These are phyloP conservation scores for Hemicentrotus pulcherrimus DNA, from an alignment of 35 echinoderm and acorn worm species.

Conservation along the genomic window DNA sequence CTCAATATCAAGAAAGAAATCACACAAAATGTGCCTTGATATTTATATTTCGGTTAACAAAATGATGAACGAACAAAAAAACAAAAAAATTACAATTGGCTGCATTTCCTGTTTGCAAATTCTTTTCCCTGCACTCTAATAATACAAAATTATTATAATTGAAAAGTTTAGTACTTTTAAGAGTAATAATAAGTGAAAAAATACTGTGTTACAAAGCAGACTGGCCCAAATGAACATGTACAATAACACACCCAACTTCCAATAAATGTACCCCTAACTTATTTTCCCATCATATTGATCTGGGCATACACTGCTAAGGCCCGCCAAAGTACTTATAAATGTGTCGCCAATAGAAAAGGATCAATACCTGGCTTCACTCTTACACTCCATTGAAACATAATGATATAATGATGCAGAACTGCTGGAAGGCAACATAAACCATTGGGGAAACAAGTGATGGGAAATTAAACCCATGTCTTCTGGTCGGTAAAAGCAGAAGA, in stretches of 20 bases:
- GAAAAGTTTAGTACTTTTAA: too few relatives aligned
- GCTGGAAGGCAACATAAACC: neutral
- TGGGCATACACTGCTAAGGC: neutral
- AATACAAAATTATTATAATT: too few relatives aligned
- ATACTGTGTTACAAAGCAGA: too few relatives aligned
- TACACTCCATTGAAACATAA: neutral
- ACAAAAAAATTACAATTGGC: too few relatives aligned
- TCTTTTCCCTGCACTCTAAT: too few relatives aligned
- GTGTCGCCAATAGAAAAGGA: neutral
- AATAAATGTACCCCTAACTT: neutral
- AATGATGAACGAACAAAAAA: too few relatives aligned
- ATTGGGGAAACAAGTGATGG: neutral
- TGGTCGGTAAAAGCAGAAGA: neutral
- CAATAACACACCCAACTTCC: neutral
- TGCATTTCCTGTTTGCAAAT: too few relatives aligned
- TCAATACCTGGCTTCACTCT: constrained; percentile 21
- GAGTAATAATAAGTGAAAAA: too few relatives aligned
- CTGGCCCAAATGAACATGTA: too few relatives aligned
- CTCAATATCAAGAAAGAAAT: too few relatives aligned
- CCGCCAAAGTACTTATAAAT: constrained; percentile 23
- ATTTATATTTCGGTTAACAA: too few relatives aligned
- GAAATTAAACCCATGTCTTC: neutral
- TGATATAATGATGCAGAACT: neutral
- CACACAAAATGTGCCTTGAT: too few relatives aligned
- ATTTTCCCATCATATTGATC: constrained; percentile 29